Evolutionary conservation across 2,113 vertebrate genomes (phyloP).

Genomic region (western clawed frog (Xenopus tropicalis)): DNA sequence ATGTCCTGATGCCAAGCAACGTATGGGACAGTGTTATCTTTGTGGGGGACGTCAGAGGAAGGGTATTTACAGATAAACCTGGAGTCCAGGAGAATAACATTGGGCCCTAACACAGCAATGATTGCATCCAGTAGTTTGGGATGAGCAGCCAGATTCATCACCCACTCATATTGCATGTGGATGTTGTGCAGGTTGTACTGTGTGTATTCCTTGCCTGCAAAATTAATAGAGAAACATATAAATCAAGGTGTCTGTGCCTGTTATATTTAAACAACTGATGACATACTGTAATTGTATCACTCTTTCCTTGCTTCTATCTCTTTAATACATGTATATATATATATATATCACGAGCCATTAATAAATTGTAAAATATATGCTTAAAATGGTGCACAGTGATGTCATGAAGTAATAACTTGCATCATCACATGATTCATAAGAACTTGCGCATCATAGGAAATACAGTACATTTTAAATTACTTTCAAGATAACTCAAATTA

Average conservation of each 20-base stretch:
- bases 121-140: conserved; percentile 57
- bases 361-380: too few relatives aligned
- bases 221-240: neutral
- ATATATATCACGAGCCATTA: neutral
- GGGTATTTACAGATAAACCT: conserved; percentile 78
- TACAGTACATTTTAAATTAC: too few relatives aligned
- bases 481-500: too few relatives aligned
- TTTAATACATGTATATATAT: neutral
- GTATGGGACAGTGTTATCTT: conserved; percentile 54
- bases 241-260: neutral
- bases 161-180: conserved; percentile 67
- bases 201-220: conserved; percentile 64
- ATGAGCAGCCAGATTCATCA: conserved; percentile 62
- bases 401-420: too few relatives aligned
- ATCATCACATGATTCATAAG: too few relatives aligned
- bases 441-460: too few relatives aligned
- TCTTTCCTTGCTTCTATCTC: neutral
- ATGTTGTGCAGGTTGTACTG: conserved; percentile 73
- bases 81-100: conserved; percentile 71
- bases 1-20: conserved; percentile 79
- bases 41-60: conserved; percentile 33
- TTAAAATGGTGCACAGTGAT: too few relatives aligned
- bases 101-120: conserved; percentile 59
- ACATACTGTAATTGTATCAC: neutral
- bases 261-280: neutral